Evolutionary conservation across 1,140 invertebrate species (phyloP).

Genomic region (Drosophila obscura): DNA sequence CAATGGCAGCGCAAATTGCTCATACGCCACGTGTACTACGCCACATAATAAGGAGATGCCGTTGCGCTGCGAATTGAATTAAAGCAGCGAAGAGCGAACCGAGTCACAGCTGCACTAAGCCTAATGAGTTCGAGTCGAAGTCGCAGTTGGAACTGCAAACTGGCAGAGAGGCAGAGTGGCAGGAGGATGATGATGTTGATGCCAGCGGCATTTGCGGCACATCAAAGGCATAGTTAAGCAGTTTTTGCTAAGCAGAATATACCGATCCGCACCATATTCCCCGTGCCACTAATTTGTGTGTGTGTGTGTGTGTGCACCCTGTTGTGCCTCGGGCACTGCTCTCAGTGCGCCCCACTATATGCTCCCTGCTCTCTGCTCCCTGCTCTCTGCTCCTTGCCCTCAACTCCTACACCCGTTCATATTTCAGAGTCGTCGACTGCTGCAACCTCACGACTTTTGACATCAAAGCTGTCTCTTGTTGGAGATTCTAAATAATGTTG

Average conservation of each 20-base stretch:
- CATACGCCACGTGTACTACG: slow-evolving; percentile 34
- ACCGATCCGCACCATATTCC: not conserved
- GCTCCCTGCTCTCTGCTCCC: slow-evolving; percentile 1
- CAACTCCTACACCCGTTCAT: slow-evolving; percentile 44
- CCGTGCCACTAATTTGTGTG: slow-evolving; percentile 65
- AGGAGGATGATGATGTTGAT: not conserved
- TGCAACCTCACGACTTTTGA: slow-evolving; percentile 64
- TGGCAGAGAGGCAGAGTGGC: not conserved
- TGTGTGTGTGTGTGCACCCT: slow-evolving; percentile 15
- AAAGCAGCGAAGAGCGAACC: slow-evolving; percentile 11
- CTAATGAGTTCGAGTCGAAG: slow-evolving; percentile 61
- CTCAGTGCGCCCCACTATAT: too few relatives aligned
- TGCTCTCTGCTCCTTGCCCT: slow-evolving; percentile 6
- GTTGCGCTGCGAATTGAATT: slow-evolving; percentile 56
- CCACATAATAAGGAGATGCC: slow-evolving; percentile 45
- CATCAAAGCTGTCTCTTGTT: slow-evolving; percentile 65
- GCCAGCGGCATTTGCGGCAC: slow-evolving; percentile 45
- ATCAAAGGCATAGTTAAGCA: slow-evolving; percentile 72
- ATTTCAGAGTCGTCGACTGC: slow-evolving; percentile 52
- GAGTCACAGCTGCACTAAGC: slow-evolving; percentile 52
- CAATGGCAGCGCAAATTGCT: slow-evolving; percentile 30
- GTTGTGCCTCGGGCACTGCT: slow-evolving; percentile 20
- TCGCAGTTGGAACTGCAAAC: slow-evolving; percentile 3
- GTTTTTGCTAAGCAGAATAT: slow-evolving; percentile 51
- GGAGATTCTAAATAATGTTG: slow-evolving; percentile 67